Percentiles rank a stretch among this genome's conserved stretches.
These are phyloP conservation scores for Vannuccia rotundouncinata DNA, from an alignment of 2,888 invertebrate genomes.

Conservation along the genomic window DNA sequence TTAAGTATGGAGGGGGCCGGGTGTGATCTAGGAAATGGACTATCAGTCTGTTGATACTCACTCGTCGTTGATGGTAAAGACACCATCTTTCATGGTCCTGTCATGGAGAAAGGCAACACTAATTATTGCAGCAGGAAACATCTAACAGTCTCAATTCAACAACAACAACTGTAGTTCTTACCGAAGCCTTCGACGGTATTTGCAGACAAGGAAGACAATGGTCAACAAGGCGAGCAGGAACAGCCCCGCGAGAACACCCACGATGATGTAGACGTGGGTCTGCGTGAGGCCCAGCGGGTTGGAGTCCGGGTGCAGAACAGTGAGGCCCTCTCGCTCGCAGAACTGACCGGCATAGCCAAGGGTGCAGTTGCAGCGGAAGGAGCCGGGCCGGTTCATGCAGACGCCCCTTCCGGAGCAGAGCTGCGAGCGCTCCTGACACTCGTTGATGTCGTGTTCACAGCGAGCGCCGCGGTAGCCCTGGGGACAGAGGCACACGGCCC, in stretches of 20 bases:
- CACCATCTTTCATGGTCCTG: conserved; percentile 9
- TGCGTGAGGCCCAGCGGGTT: conserved; percentile 30
- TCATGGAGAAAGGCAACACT: background rate
- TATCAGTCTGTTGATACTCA: background rate
- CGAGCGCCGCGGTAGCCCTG: conserved; percentile 10
- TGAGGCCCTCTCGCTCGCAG: conserved; percentile 9
- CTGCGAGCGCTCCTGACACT: background rate
- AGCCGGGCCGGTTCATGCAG: background rate
- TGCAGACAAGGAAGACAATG: conserved; percentile 11
- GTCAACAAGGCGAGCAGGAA: conserved; percentile 21
- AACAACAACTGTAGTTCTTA: background rate
- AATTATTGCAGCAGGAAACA: background rate
- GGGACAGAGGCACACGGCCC: conserved; percentile 19
- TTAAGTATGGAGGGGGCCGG: too few species aligned
- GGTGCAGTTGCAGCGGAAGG: conserved; percentile 30
- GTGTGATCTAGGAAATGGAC: background rate
- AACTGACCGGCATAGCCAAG: conserved; percentile 30
- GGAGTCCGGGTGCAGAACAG: conserved; percentile 24
- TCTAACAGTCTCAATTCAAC: background rate
- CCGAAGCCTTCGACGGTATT: background rate
- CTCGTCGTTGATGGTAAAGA: background rate
- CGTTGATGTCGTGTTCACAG: conserved; percentile 30
- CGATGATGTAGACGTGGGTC: conserved; percentile 24
- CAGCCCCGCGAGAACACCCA: conserved; percentile 13
- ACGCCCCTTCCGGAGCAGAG: background rate